Evolutionary conservation across 2,113 vertebrate genomes (phyloP).

Genomic region (Periophthalmus modestus): DNA sequence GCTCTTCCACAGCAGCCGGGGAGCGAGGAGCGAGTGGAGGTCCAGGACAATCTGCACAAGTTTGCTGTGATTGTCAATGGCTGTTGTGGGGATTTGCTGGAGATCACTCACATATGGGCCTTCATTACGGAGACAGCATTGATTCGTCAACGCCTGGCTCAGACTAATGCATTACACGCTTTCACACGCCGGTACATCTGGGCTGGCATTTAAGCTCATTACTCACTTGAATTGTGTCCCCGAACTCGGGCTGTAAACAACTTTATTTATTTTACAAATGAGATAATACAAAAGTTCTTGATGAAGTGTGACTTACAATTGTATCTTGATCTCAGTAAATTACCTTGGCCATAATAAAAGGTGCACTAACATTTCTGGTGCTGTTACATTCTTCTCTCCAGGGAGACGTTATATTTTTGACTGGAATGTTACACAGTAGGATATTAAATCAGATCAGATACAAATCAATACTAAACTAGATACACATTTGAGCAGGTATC

Average conservation of each 20-base stretch:
- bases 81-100: constrained; percentile 10
- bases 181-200: not conserved
- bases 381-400: too few relatives aligned
- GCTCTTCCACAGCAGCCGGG: constrained; percentile 12
- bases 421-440: too few relatives aligned
- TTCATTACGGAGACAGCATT: not conserved
- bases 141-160: not conserved
- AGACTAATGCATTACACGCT: not conserved
- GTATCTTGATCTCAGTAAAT: too few relatives aligned
- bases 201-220: not conserved
- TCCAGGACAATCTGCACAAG: constrained; percentile 8
- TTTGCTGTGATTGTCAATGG: constrained; percentile 16
- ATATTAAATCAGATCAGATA: too few relatives aligned
- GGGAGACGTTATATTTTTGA: too few relatives aligned
- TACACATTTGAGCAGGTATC: too few relatives aligned
- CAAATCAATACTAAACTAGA: too few relatives aligned
- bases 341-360: too few relatives aligned
- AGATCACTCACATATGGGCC: not conserved
- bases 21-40: constrained; percentile 9
- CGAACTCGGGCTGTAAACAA: not conserved
- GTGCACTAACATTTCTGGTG: too few relatives aligned
- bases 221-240: not conserved
- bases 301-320: not conserved
- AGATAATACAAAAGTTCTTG: not conserved
- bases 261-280: not conserved